Evolutionary conservation across 2,888 invertebrate genomes (phyloP), one percentile per base, ranked within the genome.

Genomic region (Steinernema hermaphroditum): DNA sequence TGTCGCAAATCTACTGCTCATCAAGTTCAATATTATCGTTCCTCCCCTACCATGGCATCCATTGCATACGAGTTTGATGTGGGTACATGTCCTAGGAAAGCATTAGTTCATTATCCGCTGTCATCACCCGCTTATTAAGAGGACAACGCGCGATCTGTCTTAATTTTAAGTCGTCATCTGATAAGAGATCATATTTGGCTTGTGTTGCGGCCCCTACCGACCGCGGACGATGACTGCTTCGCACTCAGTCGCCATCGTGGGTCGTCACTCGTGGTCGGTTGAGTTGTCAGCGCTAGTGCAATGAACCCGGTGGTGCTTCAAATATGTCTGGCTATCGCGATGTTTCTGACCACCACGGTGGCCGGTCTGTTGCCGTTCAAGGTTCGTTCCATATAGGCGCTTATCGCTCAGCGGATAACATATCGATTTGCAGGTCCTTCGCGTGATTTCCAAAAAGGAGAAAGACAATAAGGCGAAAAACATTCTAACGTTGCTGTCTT

Each of bases 401-500:
- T 34, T n/a, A 70, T 19, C 22, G n/a, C 16, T 0, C 43, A 12
- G 41, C 4, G n/a, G 43, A 41, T 41, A 41, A 12, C 8, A 41
- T 46, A n/a, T 46, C 46, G 16, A 46, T 62, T 54, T 72, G 50
- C 71, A 76, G 75, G 34, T 78, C 14, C 44, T 78, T 8, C 62
- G 75, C 50, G 70, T 68, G 16, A 72, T 71, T 41, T 76, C 72
- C 49, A 76, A 29, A 77, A 79, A 71, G 73, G 78, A 43, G 32
- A 62, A 62, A 19, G 62, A 29, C 34, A 32, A 62, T 1, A 62
- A 62, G 62, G 12, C 62, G 1, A 62, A 62, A n/a, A 62, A 32
- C 32, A 62, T 62, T 29, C 72, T 85, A 14, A 84, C 85, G 14
- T 76, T 83, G 37, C 69, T 85, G 6, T 82, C 83, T 8, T 85